Base-by-base conservation (phyloP, 1,140 invertebrate genomes). In the Trachelipus rathkii region DNA sequence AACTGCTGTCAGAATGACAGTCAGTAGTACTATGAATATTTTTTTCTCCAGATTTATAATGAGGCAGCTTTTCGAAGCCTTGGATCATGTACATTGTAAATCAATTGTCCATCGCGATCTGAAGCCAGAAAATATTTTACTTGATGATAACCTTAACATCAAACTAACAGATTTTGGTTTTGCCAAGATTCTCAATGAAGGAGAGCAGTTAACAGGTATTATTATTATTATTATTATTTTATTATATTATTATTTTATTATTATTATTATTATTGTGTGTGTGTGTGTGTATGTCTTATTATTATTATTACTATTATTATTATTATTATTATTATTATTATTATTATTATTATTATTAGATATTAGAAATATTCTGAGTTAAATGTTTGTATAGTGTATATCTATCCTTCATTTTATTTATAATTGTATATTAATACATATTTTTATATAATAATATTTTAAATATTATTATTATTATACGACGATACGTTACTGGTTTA, bases 91-190 rank as follows among this genome's bases (percentile, higher is more conserved):
- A 83, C 98, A 99, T 86, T 90, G 89, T 84, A 93, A 95, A 86
- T 90, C 89, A 82, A 96, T 99, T 83, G 97, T 99, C 10, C 98
- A 99, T 86, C 88, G 98, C 81, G 98, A 99, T 88, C 88, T 99
- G 74, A 99, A 99, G 88, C 96, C 97, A 24, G 98, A 99, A 87
- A 99, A 99, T 87, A 99, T 99, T 83, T 87, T 99, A 60, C 87
- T 99, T 21, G 97, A 99, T 86, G 88, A n/a, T n/a, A n/a, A n/a
- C n/a, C 90, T 95, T 73, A 98, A 99, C 87, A 92, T 99, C 21
- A 99, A 99, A 86, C 92, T 99, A 78, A 98, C 96, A 4, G 98
- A 99, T 86, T 99, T 99, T 89, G 98, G 98, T 24, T 99, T 99
- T 87, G 97, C 98, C 13, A 92, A 91, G 84, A 87, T 95, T 81